Percentiles rank a stretch among this genome's conserved stretches.
Evolutionary conservation across 1,140 invertebrate genomes (phyloP).

Genomic region (Melanaphis sacchari): DNA sequence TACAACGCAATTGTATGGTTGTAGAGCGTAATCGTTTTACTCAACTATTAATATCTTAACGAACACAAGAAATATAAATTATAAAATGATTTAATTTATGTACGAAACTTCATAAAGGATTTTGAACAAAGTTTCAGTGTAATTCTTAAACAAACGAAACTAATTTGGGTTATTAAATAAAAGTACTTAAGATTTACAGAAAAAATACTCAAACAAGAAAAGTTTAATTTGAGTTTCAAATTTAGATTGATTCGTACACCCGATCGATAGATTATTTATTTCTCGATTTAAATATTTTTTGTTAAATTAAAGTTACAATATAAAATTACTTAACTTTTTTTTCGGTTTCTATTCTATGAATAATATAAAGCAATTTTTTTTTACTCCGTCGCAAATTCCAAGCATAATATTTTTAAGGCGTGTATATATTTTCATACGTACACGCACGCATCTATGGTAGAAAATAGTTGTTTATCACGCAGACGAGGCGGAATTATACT

Average conservation of each 20-base stretch:
- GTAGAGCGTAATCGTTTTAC: neutral
- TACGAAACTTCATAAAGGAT: too few species aligned
- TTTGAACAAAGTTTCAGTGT: neutral
- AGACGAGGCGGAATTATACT: slow-evolving; percentile 15
- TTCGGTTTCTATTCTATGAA: neutral
- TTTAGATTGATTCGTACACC: neutral
- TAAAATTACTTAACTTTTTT: neutral
- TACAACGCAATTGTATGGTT: too few species aligned
- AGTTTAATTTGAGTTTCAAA: neutral
- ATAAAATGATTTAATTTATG: neutral
- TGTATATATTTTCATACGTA: neutral
- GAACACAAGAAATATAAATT: neutral
- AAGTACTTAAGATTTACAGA: neutral
- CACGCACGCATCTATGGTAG: neutral
- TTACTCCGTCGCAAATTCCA: neutral
- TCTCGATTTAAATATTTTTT: neutral
- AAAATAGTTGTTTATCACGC: slow-evolving; percentile 15
- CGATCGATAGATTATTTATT: neutral
- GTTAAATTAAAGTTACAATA: neutral
- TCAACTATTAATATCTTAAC: neutral
- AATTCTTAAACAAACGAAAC: neutral
- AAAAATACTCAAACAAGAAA: neutral
- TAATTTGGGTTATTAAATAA: neutral
- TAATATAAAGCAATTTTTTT: neutral
- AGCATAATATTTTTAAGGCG: neutral